Base-by-base conservation (phyloP, 2,797 vertebrate species). In the Crenuchus spilurus region DNA sequence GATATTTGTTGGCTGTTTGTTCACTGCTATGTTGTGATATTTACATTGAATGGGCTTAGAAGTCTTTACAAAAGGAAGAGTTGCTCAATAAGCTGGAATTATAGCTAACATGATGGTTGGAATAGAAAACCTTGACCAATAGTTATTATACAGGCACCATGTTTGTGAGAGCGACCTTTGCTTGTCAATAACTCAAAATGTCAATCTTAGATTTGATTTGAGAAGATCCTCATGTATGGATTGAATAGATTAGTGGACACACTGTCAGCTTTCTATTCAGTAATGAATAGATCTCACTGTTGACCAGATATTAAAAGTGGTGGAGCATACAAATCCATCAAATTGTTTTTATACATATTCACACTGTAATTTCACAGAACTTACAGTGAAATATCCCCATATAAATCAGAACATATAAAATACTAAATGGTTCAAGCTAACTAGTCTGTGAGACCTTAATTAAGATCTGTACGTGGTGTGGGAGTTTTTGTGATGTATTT, bases 1-100 rank as follows among this genome's bases (percentile, higher is more conserved):
- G 26, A 72, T 31, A 58, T 64, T 64, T 48, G 62, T 48, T 64
- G 71, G 37, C 49, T 54, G 58, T 77, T 77, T 67, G 69, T 52
- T 72, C 51, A 51, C 66, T 30, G 62, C 41, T 44, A 39, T 65
- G 35, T 37, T 41, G 22, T 18, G 60, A 63, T 70, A 61, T 67
- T 71, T 66, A 61, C 54, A 70, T 28, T 76, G 58, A 70, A 70
- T 52, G 26, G 67, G 52, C 18, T 22, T 26, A 52, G 58, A 60
- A 39, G 35, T 42, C 57, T 31, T 77, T 46, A 60, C 52, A 67
- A 39, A 33, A 30, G 37, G 52, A 28, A 60, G 26, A 16, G 62
- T 60, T 42, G 63, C 46, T 46, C 44, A 74, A 52, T 51, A 52
- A 55, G 63, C 24, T 42, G 55, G 24, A 54, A 51, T 63, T 55